A percentile compares a stretch with the other conserved stretches of the same genome.
Conservation (phyloP, 1,140 invertebrate species). For the Hydropsyche tenuis region DNA sequence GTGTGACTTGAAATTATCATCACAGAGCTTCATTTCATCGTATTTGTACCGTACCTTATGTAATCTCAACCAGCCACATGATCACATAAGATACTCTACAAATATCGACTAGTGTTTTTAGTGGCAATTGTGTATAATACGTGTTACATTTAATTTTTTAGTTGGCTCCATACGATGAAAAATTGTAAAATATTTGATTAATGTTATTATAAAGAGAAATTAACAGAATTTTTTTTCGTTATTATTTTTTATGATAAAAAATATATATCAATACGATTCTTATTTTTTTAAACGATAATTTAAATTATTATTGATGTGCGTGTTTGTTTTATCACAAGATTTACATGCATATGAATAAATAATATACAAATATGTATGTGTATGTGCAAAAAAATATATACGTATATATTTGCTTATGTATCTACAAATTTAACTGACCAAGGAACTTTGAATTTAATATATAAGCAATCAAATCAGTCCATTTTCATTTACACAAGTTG, state of each 20-base stretch:
- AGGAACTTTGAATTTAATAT: slow-evolving; percentile 20
- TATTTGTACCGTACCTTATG: slow-evolving; percentile 38
- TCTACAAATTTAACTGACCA: slow-evolving; percentile 23
- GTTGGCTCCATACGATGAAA: neutral
- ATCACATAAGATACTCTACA: slow-evolving; percentile 40
- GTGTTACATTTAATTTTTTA: neutral
- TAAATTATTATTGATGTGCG: too few species aligned
- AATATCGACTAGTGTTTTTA: slow-evolving; percentile 17
- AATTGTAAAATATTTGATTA: neutral
- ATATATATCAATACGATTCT: too few species aligned
- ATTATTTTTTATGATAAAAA: too few species aligned
- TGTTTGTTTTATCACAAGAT: too few species aligned
- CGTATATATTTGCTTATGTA: slow-evolving; percentile 1
- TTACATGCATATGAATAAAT: neutral
- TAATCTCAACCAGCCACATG: slow-evolving; percentile 46
- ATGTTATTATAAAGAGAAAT: too few species aligned
- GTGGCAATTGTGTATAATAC: neutral
- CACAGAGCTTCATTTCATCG: neutral
- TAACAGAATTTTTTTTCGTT: too few species aligned
- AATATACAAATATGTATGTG: slow-evolving; percentile 1
- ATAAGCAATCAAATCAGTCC: slow-evolving; percentile 25
- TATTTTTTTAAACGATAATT: too few species aligned
- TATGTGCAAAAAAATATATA: neutral
- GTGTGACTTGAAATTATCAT: neutral
- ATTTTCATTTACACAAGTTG: slow-evolving; percentile 3